Evolutionary conservation across 2,888 invertebrate genomes (phyloP).

Genomic region (Labia minor): DNA sequence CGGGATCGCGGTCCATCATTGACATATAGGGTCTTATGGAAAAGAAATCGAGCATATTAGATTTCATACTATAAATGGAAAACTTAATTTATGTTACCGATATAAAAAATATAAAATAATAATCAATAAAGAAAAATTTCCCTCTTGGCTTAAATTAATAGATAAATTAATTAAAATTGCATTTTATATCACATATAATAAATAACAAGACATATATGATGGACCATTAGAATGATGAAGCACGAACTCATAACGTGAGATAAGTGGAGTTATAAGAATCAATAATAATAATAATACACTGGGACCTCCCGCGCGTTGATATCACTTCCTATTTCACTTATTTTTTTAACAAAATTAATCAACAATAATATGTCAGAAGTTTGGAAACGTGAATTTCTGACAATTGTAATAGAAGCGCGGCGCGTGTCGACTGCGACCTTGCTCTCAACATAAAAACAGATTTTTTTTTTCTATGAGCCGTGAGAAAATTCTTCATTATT

Average conservation of each 20-base stretch:
- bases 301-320: neutral
- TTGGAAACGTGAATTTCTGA: neutral
- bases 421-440: constrained; percentile 8
- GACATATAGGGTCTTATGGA: neutral
- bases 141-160: neutral
- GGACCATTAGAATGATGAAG: neutral
- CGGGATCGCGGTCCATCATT: too few species aligned
- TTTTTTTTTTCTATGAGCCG: neutral
- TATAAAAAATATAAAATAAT: neutral
- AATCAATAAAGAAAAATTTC: neutral
- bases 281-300: too few species aligned
- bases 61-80: constrained; percentile 13
- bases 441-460: neutral
- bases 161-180: neutral
- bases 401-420: neutral
- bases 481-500: constrained; percentile 6
- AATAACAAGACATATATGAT: neutral
- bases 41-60: neutral
- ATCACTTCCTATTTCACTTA: too few species aligned
- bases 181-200: neutral
- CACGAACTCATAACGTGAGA: neutral
- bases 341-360: neutral
- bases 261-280: neutral
- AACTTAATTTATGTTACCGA: neutral
- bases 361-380: neutral